phyloP scores from a whole-genome alignment of 2,888 invertebrate species.

The Diploptera punctata region DNA sequence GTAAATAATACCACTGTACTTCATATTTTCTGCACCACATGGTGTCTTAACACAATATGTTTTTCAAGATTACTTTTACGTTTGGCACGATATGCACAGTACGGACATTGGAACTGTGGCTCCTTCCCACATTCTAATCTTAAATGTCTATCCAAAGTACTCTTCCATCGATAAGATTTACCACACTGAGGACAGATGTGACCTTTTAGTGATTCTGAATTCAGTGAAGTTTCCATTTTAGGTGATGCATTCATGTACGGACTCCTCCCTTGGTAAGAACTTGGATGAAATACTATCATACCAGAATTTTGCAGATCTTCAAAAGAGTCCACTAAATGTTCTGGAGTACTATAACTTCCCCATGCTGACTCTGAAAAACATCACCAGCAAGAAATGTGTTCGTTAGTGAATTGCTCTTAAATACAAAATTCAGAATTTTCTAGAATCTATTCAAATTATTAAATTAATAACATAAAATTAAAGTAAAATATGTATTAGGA shows the following conservation, averaged over 20 bases:
- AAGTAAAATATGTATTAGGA: too few species aligned
- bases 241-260: too few species aligned
- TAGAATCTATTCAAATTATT: too few species aligned
- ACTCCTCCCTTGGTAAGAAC: neutral
- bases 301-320: neutral
- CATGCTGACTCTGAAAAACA: constrained; percentile 5
- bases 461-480: too few species aligned
- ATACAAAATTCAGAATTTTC: too few species aligned
- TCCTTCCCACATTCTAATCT: constrained; percentile 50
- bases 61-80: constrained; percentile 48
- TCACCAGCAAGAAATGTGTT: neutral
- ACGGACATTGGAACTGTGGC: constrained; percentile 50
- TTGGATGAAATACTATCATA: neutral
- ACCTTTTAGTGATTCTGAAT: neutral
- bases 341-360: neutral
- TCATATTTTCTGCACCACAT: too few species aligned
- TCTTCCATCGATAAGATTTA: constrained; percentile 10
- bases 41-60: constrained; percentile 46
- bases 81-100: constrained; percentile 48
- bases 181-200: constrained; percentile 9
- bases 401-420: too few species aligned
- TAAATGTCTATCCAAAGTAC: constrained; percentile 44
- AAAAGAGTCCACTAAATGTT: neutral
- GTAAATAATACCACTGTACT: too few species aligned
- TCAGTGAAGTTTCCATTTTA: too few species aligned